Conservation (phyloP, 2,888 invertebrate species). For the Himalopsyche tibetana region DNA sequence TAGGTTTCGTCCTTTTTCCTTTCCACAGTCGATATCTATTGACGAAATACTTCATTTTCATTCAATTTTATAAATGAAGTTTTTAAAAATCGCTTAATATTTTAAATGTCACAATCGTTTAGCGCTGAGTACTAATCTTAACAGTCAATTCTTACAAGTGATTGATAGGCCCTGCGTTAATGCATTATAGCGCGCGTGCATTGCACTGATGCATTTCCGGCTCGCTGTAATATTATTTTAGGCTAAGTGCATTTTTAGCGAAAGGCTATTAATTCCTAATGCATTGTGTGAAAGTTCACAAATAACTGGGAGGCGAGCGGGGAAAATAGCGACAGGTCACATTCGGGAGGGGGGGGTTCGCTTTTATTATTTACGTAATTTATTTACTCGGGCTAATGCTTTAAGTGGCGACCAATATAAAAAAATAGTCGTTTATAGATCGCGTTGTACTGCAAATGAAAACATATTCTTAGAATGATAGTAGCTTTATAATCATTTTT, state of each 20-base stretch:
- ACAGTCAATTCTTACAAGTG: not conserved
- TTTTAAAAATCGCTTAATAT: not conserved
- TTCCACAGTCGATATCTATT: too few relatives aligned
- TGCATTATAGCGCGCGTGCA: slow-evolving; percentile 38
- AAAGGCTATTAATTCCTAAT: slow-evolving; percentile 62
- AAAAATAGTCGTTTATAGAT: not conserved
- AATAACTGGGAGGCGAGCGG: slow-evolving; percentile 31
- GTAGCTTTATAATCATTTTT: too few relatives aligned
- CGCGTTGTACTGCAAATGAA: not conserved
- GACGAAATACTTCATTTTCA: too few relatives aligned
- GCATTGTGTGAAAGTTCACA: slow-evolving; percentile 57
- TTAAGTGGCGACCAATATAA: not conserved
- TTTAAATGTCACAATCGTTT: not conserved
- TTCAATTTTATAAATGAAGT: too few relatives aligned
- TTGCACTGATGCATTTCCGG: slow-evolving; percentile 57
- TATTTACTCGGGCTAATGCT: not conserved
- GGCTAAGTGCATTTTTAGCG: slow-evolving; percentile 64
- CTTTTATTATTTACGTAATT: not conserved
- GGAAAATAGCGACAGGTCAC: not conserved
- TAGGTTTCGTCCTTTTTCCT: too few relatives aligned
- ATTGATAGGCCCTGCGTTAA: not conserved
- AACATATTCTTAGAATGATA: too few relatives aligned
- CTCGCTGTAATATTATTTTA: slow-evolving; percentile 59
- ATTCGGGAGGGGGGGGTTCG: not conserved
- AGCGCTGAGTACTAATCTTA: too few relatives aligned